A percentile compares a stretch with the other conserved stretches of the same genome.
phyloP scores from a whole-genome alignment of 1,140 invertebrate species.

The Drosophila athabasca region DNA sequence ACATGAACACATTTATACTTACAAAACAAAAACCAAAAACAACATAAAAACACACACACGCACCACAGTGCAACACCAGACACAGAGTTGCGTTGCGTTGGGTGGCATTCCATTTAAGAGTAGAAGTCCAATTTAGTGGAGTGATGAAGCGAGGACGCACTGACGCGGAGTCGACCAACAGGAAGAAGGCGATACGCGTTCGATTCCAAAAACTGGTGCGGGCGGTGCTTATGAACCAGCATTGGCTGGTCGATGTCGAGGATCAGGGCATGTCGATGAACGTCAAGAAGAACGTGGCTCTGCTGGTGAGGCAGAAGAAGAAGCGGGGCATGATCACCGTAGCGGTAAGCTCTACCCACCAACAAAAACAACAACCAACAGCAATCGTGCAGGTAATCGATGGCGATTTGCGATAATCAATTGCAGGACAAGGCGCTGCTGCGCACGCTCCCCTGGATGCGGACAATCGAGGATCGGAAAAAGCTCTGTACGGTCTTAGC shows the following conservation, averaged over 20 bases:
- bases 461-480: conserved; percentile 61
- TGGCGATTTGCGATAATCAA: no score
- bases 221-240: conserved; percentile 44
- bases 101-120: no score
- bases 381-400: no score
- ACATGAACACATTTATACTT: no score
- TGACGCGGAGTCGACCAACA: conserved; percentile 3
- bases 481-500: conserved; percentile 58
- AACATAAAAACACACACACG: no score
- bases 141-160: conserved; percentile 12
- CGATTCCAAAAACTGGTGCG: conserved; percentile 63
- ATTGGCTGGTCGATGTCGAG: conserved; percentile 62
- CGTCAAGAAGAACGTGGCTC: conserved; percentile 70
- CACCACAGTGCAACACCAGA: no score
- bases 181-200: conserved; percentile 7
- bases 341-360: conserved; percentile 46
- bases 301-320: conserved; percentile 65
- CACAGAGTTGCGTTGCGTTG: no score
- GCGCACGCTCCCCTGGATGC: conserved; percentile 27
- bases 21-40: no score
- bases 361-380: background rate
- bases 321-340: conserved; percentile 70
- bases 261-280: conserved; percentile 63
- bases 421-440: conserved; percentile 63
- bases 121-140: no score